A percentile compares a stretch with the other conserved stretches of the same genome.
Conservation (phyloP, 2,113 vertebrate genomes). For the Plotosus lineatus region DNA sequence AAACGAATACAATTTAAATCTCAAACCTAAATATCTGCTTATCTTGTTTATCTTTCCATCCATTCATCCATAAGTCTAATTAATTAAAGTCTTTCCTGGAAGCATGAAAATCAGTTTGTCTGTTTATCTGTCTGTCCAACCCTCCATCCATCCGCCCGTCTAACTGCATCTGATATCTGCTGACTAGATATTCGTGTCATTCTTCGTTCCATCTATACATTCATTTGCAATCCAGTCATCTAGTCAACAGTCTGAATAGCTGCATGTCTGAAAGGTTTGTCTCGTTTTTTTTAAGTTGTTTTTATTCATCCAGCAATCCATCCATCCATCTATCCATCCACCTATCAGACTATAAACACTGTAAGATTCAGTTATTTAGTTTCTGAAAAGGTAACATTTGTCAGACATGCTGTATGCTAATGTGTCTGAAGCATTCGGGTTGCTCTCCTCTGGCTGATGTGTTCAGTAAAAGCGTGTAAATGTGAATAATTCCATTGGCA, state of each 20-base stretch:
- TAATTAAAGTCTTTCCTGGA: background rate
- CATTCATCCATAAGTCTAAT: background rate
- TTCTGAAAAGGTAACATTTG: background rate
- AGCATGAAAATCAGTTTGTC: background rate
- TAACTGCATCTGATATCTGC: too few relatives aligned
- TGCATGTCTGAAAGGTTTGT: too few relatives aligned
- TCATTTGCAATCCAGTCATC: too few relatives aligned
- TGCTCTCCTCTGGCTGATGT: conserved; percentile 6
- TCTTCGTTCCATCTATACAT: too few relatives aligned
- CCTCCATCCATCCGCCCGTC: background rate
- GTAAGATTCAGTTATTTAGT: background rate
- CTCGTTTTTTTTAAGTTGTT: too few relatives aligned
- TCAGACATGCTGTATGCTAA: too few relatives aligned
- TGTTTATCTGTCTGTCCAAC: background rate
- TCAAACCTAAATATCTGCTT: background rate
- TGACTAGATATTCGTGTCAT: too few relatives aligned
- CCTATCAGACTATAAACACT: background rate
- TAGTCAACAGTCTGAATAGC: too few relatives aligned
- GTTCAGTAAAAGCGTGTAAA: conserved; percentile 33
- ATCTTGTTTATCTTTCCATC: background rate
- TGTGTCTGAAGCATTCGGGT: conserved; percentile 6
- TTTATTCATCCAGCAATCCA: background rate
- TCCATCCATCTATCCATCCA: background rate
- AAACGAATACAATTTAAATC: background rate
- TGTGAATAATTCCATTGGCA: conserved; percentile 20